A percentile compares a stretch with the other conserved stretches of the same genome.
These are phyloP conservation scores for Morelia viridis DNA, from an alignment of 2,797 vertebrate species.

Conservation along the genomic window DNA sequence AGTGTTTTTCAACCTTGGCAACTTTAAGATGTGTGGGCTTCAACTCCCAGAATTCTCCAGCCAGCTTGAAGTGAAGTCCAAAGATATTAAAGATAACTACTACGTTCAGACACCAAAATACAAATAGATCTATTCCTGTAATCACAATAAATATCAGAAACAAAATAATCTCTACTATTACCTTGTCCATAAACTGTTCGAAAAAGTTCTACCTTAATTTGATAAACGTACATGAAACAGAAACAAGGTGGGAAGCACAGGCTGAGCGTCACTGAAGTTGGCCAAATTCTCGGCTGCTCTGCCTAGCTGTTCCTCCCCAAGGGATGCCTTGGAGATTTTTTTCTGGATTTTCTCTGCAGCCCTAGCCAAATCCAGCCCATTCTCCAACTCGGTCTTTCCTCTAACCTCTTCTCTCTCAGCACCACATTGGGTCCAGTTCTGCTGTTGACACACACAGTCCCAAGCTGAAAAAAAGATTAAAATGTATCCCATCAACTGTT, in stretches of 20 bases:
- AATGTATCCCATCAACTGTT: background rate
- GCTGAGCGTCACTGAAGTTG: background rate
- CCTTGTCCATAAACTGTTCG: background rate
- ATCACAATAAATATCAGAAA: background rate
- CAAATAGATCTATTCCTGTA: background rate
- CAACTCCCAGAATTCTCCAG: no score
- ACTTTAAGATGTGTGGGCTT: no score
- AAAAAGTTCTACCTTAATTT: background rate
- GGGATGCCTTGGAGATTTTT: background rate
- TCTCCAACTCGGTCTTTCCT: background rate
- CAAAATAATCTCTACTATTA: background rate
- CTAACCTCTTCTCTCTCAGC: background rate
- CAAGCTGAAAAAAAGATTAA: background rate
- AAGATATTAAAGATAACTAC: background rate
- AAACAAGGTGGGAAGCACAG: background rate
- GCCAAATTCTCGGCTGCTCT: background rate
- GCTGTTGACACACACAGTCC: background rate
- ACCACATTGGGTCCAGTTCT: background rate
- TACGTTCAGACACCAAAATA: background rate
- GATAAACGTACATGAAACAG: background rate
- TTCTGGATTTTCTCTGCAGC: background rate
- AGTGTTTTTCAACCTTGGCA: no score
- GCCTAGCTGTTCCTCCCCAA: background rate
- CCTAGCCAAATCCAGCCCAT: background rate
- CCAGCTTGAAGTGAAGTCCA: background rate